Conservation (phyloP, 2,888 invertebrate species). For the Caenorhabditis zanzibari region DNA sequence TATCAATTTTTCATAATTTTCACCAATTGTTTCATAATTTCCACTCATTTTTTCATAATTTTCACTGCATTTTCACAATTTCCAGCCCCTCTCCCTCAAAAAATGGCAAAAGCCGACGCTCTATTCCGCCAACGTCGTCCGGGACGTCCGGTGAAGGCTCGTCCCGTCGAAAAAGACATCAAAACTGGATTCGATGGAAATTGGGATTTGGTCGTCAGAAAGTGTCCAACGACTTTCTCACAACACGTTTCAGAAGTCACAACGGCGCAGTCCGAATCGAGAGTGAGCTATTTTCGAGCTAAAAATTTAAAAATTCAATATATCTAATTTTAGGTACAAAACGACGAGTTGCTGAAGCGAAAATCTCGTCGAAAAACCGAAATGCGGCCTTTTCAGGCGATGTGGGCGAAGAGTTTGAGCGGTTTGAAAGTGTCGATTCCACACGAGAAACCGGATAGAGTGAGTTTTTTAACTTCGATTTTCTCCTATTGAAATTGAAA, state of each 20-base stretch:
- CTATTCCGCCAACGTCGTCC: slow-evolving; percentile 54
- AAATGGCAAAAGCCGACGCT: slow-evolving; percentile 58
- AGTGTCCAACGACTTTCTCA: slow-evolving; percentile 47
- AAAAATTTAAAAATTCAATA: too few relatives aligned
- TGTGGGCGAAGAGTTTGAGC: slow-evolving; percentile 81
- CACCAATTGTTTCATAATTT: too few relatives aligned
- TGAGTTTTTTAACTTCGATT: slow-evolving; percentile 18
- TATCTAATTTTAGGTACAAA: slow-evolving; percentile 21
- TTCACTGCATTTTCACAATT: slow-evolving; percentile 1
- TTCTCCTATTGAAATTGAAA: not conserved
- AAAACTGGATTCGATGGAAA: slow-evolving; percentile 56
- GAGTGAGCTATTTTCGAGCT: slow-evolving; percentile 1
- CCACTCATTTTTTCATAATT: not conserved
- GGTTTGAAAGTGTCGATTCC: slow-evolving; percentile 79
- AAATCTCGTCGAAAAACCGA: slow-evolving; percentile 43
- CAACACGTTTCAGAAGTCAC: slow-evolving; percentile 57
- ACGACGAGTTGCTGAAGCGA: slow-evolving; percentile 47
- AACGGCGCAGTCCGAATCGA: slow-evolving; percentile 31
- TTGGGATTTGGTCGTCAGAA: slow-evolving; percentile 49
- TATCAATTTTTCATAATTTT: too few relatives aligned
- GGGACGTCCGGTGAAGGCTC: slow-evolving; percentile 47
- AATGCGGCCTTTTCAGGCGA: slow-evolving; percentile 71
- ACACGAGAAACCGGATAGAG: slow-evolving; percentile 69
- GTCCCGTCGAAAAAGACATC: slow-evolving; percentile 31
- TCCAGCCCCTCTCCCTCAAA: not conserved